Base-by-base conservation (phyloP, 2,797 vertebrate genomes). In the Typhlichthys eigenmanni region DNA sequence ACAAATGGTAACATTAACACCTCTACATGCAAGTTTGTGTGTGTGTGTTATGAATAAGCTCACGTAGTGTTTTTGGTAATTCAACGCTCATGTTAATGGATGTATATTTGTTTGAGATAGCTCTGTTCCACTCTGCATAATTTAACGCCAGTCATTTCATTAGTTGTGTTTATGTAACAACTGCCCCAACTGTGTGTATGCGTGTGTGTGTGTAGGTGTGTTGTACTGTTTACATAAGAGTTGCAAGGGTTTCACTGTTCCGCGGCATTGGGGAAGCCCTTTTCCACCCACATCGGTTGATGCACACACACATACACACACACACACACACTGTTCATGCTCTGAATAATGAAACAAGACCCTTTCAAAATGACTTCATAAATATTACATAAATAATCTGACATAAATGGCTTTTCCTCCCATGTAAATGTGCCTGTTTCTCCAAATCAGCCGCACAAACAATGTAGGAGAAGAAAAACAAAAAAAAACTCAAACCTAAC, bases 331-430 rank as follows among this genome's bases (percentile, higher is more conserved):
- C 47, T 68, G 68, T 69, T 60, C 64, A 71, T 4, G 34, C 73
- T 66, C 73, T 91, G 85, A 92, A 92, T 91, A 92, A 93, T 90
- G 87, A 85, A 90, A 90, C 83, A 72, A 70, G 64, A 82, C 72
- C 77, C 82, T 88, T 75, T 84, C 88, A 83, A 87, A 89, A 87
- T 86, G 85, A 79, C 89, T 90, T 90, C 70, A 91, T 93, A 87
- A 92, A 92, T 92, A 91, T 91, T 89, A 80, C 84, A 93, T 90
- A 79, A 82, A 90, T 91, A 90, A 90, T 89, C 64, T 87, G 81
- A 88, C 75, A 76, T 85, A 91, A 90, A 90, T 88, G 83, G 83
- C 68, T 86, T 88, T 77, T 79, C 56, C 80, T 67, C 68, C 68
- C 19, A 68, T 49, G 64, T 80, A 79, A 85, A 83, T 69, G 64